Conservation (phyloP, 2,797 vertebrate species). For the Melanotaenia pygmaea region DNA sequence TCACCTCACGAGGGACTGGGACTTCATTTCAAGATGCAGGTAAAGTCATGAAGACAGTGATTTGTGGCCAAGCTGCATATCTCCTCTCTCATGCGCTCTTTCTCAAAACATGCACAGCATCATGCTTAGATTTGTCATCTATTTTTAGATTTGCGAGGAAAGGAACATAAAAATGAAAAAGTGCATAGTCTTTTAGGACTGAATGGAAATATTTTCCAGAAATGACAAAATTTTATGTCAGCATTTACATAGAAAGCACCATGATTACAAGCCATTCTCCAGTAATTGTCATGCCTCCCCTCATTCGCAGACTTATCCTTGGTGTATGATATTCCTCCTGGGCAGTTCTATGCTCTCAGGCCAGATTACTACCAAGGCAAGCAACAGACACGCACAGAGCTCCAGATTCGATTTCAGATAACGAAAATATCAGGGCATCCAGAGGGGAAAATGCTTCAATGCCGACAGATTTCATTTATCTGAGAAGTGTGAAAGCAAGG, state of each 20-base stretch:
- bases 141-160: conserved; percentile 62
- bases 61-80: conserved; percentile 69
- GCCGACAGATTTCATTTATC: conserved; percentile 77
- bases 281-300: conserved; percentile 65
- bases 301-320: conserved; percentile 51
- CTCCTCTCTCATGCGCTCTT: conserved; percentile 33
- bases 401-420: conserved; percentile 83
- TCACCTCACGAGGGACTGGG: conserved; percentile 79
- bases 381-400: conserved; percentile 63
- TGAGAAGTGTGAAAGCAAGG: conserved; percentile 67
- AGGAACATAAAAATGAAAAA: conserved; percentile 48
- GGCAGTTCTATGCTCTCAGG: conserved; percentile 69
- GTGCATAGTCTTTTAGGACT: conserved; percentile 25
- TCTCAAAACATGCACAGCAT: conserved; percentile 47
- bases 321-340: conserved; percentile 72
- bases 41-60: conserved; percentile 76
- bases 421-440: conserved; percentile 74
- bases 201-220: conserved; percentile 19
- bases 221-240: conserved; percentile 47
- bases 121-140: conserved; percentile 53
- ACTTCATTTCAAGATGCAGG: conserved; percentile 78
- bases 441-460: conserved; percentile 72
- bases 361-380: conserved; percentile 74
- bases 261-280: conserved; percentile 56
- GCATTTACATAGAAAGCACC: conserved; percentile 54